phyloP scores from a whole-genome alignment of 2,113 vertebrate species.

The Bombycilla garrulus region DNA sequence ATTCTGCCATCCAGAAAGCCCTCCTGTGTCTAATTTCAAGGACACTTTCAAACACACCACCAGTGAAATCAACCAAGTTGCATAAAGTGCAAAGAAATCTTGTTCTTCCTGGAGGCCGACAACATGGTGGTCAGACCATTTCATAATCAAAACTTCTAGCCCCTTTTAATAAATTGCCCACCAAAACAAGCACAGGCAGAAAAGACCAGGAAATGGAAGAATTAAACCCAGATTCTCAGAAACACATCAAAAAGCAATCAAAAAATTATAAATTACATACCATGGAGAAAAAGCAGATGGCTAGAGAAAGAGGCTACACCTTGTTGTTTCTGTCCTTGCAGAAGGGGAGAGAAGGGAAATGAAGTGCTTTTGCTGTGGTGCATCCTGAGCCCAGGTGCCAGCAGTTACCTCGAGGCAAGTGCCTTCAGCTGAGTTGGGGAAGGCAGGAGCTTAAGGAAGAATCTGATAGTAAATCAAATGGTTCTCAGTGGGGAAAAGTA shows the following conservation, averaged over 20 bases:
- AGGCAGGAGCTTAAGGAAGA: neutral
- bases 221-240: neutral
- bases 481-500: neutral
- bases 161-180: neutral
- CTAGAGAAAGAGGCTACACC: rapidly evolving
- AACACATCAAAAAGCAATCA: neutral
- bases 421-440: neutral
- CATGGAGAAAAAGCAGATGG: neutral
- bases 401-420: neutral
- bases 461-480: neutral
- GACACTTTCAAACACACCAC: neutral
- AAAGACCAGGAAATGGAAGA: neutral
- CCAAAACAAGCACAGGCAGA: neutral
- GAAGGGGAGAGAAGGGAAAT: neutral
- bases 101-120: neutral
- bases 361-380: rapidly evolving
- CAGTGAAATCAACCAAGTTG: neutral
- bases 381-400: neutral
- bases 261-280: neutral
- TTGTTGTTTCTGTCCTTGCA: rapidly evolving
- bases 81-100: neutral
- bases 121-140: neutral
- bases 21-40: neutral
- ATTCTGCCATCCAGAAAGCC: neutral
- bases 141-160: neutral